Conservation (phyloP, 2,888 invertebrate species). For the Cephus rjabovi region DNA sequence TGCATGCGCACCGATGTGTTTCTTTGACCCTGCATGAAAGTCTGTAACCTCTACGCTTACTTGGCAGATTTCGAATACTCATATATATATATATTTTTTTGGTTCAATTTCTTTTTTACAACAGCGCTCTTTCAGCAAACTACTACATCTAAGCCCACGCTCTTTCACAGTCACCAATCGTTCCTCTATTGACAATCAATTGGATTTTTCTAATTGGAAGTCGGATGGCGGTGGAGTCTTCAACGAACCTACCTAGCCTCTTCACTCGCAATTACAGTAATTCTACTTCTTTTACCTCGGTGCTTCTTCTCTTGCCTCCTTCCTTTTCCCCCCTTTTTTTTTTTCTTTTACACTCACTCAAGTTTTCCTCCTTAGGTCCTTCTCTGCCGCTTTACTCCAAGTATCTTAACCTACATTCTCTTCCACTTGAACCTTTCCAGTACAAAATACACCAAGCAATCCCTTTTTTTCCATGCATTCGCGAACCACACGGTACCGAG, state of each 20-base stretch:
- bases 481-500: neutral
- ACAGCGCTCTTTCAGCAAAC: neutral
- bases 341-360: constrained; percentile 6
- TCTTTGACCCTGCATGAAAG: neutral
- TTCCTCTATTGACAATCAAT: constrained; percentile 32
- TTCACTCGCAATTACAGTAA: constrained; percentile 24
- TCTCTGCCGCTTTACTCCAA: neutral
- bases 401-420: constrained; percentile 3
- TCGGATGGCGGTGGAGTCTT: constrained; percentile 8
- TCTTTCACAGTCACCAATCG: constrained; percentile 24
- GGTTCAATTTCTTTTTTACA: too few relatives aligned
- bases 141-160: constrained; percentile 10
- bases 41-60: neutral
- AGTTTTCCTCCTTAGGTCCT: constrained; percentile 5
- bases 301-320: constrained; percentile 10
- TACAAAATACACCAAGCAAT: neutral
- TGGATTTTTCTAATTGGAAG: constrained; percentile 33
- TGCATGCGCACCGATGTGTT: neutral
- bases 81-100: too few relatives aligned
- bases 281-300: constrained; percentile 18
- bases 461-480: neutral
- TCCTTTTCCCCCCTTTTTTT: neutral
- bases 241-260: constrained; percentile 5
- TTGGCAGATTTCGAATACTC: neutral
- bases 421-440: neutral